Percentiles rank a stretch among this genome's conserved stretches.
phyloP scores from a whole-genome alignment of 2,888 invertebrate species.

The Caenorhabditis angaria region DNA sequence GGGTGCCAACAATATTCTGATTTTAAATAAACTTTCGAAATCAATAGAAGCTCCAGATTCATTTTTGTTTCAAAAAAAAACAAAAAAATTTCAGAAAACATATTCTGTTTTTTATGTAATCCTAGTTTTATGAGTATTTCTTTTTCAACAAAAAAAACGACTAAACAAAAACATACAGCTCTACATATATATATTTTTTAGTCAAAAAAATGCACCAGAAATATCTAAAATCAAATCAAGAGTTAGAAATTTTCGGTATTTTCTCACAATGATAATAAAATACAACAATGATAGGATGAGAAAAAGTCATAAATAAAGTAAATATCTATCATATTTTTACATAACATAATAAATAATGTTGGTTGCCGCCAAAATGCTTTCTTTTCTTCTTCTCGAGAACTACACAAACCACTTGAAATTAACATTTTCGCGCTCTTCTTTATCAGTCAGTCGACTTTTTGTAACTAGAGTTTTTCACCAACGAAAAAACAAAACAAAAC shows the following conservation, averaged over 20 bases:
- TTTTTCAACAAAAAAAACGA: neutral
- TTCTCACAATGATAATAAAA: neutral
- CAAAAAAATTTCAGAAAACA: no score
- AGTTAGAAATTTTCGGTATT: no score
- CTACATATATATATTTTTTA: no score
- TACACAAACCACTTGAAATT: conserved; percentile 4
- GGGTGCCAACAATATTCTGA: no score
- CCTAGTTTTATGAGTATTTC: neutral
- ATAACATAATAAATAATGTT: neutral
- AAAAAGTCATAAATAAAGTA: conserved; percentile 1
- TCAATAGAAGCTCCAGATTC: no score
- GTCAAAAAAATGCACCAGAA: neutral
- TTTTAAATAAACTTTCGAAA: no score
- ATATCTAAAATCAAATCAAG: no score
- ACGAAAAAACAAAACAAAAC: neutral
- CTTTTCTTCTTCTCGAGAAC: neutral
- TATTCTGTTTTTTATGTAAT: neutral
- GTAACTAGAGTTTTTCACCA: neutral
- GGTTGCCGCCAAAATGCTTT: neutral
- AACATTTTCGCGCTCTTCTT: neutral
- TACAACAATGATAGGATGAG: neutral
- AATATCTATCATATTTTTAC: neutral
- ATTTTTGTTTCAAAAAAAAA: no score
- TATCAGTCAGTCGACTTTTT: neutral
- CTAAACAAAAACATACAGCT: neutral